Percentiles rank a stretch among this genome's conserved stretches.
phyloP scores from a whole-genome alignment of 1,140 invertebrate species.

The Euschistus heros region DNA sequence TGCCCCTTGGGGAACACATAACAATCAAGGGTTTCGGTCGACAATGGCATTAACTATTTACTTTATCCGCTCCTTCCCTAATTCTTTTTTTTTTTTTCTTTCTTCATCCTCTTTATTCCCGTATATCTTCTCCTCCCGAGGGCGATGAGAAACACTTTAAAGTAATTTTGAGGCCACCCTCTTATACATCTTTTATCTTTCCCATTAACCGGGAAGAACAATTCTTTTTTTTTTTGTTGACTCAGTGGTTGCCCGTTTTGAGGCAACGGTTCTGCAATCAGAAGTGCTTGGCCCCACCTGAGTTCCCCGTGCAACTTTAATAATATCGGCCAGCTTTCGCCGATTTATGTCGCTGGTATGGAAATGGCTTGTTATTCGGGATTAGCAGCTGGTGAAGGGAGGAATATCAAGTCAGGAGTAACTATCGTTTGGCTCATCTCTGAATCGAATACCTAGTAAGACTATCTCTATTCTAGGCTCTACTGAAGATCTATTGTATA shows the following conservation, averaged over 20 bases:
- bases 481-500: too few relatives aligned
- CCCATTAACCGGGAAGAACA: slow-evolving; percentile 16
- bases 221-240: background rate
- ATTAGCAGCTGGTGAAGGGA: too few relatives aligned
- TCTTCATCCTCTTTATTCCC: background rate
- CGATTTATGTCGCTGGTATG: slow-evolving; percentile 8
- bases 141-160: slow-evolving; percentile 24
- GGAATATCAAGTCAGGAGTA: too few relatives aligned
- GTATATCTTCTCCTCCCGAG: slow-evolving; percentile 12
- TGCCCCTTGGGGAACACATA: background rate
- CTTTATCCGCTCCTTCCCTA: slow-evolving; percentile 5
- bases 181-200: slow-evolving; percentile 24
- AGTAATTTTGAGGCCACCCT: slow-evolving; percentile 21
- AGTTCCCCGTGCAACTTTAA: slow-evolving; percentile 24
- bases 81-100: slow-evolving; percentile 11
- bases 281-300: slow-evolving; percentile 18
- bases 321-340: slow-evolving; percentile 12
- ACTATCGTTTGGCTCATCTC: too few relatives aligned
- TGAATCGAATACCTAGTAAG: too few relatives aligned
- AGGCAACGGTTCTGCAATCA: slow-evolving; percentile 12
- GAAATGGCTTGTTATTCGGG: background rate
- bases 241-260: background rate
- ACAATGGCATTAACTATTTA: slow-evolving; percentile 14
- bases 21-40: slow-evolving; percentile 4
- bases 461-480: too few relatives aligned